Evolutionary conservation across 2,113 vertebrate genomes (phyloP).

Genomic region (Proteles cristata): DNA sequence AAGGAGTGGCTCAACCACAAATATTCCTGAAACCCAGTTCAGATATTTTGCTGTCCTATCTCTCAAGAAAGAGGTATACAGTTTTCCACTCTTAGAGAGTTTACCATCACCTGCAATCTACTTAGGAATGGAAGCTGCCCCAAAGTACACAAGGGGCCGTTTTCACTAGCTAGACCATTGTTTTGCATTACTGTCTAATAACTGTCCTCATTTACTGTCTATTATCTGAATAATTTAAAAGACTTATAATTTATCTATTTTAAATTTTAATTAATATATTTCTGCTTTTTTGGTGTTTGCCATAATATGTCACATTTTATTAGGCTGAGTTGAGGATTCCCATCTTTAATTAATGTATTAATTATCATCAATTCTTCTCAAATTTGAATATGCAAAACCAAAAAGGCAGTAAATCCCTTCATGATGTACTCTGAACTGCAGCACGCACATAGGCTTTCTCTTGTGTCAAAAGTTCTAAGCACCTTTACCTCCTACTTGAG

Average conservation of each 20-base stretch:
- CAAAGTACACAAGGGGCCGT: neutral
- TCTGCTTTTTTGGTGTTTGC: neutral
- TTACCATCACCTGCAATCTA: rapidly evolving
- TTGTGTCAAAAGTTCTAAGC: neutral
- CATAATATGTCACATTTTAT: constrained; percentile 15
- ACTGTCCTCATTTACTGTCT: neutral
- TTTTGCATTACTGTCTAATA: neutral
- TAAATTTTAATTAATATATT: constrained; percentile 43
- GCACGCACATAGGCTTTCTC: rapidly evolving
- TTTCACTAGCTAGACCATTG: neutral
- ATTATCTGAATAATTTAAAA: constrained; percentile 5
- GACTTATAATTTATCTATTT: neutral
- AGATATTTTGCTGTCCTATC: neutral
- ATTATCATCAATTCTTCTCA: constrained; percentile 39
- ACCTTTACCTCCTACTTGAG: neutral
- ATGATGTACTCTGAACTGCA: neutral
- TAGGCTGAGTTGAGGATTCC: constrained; percentile 29
- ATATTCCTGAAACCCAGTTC: neutral
- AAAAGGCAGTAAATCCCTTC: neutral
- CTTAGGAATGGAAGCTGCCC: neutral
- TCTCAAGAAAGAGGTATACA: neutral
- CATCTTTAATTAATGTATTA: constrained; percentile 38
- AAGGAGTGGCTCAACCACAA: neutral
- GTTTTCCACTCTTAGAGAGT: too few relatives aligned
- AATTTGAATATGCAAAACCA: neutral